Evolutionary conservation across 2,797 vertebrate genomes (phyloP).

Genomic region (Paramormyrops hopkinsi): DNA sequence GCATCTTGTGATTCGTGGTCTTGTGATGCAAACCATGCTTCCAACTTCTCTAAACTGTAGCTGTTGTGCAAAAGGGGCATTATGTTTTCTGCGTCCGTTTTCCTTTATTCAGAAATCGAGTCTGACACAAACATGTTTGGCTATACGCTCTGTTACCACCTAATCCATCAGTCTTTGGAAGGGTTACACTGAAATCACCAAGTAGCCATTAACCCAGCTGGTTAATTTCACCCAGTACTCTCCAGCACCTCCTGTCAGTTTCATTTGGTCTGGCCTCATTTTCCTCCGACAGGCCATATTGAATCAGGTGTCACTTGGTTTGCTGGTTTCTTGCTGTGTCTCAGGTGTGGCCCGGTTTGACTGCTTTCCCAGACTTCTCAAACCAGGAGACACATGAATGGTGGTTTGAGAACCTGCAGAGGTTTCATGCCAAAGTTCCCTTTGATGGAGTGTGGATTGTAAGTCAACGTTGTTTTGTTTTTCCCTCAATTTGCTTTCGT

Average conservation of each 20-base stretch:
- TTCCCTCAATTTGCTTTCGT: background rate
- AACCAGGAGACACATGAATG: conserved; percentile 67
- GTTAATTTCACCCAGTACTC: background rate
- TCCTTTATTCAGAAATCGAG: background rate
- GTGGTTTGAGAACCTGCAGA: conserved; percentile 79
- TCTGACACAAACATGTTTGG: background rate
- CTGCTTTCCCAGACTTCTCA: conserved; percentile 78
- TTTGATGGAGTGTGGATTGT: conserved; percentile 86
- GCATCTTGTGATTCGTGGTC: background rate
- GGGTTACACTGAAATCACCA: background rate
- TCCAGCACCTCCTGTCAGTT: background rate
- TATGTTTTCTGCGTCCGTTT: background rate
- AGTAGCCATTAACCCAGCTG: background rate
- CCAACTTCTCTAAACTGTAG: conserved; percentile 2
- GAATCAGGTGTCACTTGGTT: background rate
- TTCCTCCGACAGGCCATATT: background rate
- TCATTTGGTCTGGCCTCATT: background rate
- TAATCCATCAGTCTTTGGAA: background rate
- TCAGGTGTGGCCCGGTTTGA: conserved; percentile 82
- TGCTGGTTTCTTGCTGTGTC: background rate
- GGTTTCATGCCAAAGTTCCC: conserved; percentile 62
- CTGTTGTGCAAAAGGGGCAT: background rate
- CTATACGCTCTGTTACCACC: background rate
- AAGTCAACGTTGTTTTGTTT: conserved; percentile 45
- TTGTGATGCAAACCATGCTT: background rate